A percentile compares a stretch with the other conserved stretches of the same genome.
Evolutionary conservation across 2,113 vertebrate genomes (phyloP).

Genomic region (Melozone crissalis): DNA sequence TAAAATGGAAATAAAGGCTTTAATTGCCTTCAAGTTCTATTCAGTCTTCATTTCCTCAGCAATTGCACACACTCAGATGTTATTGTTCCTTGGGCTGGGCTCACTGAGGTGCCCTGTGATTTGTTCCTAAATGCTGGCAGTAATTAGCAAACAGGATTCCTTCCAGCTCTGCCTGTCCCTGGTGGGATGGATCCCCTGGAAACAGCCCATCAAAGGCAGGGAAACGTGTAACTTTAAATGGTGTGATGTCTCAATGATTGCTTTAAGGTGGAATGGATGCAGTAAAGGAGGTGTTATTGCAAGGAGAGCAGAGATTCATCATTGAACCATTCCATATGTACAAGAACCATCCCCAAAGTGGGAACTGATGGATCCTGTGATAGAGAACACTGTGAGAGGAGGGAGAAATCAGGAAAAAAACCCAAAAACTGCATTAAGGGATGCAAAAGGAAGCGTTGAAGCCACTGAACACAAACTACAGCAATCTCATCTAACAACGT

Average conservation of each 20-base stretch:
- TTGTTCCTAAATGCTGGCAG: slow-evolving; percentile 8
- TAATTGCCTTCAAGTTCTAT: slow-evolving; percentile 57
- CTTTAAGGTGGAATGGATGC: neutral
- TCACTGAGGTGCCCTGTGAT: neutral
- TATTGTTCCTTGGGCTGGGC: neutral
- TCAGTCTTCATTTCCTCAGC: slow-evolving; percentile 23
- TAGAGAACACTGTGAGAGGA: neutral
- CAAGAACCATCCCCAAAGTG: neutral
- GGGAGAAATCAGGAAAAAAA: neutral
- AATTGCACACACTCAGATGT: slow-evolving; percentile 15
- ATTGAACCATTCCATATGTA: accelerated
- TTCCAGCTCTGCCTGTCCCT: neutral
- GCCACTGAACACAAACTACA: neutral
- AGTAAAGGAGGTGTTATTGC: neutral
- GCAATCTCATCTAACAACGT: neutral
- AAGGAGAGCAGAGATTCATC: neutral
- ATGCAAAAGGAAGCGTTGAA: neutral
- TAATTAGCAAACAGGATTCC: slow-evolving; percentile 6
- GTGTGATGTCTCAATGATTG: neutral
- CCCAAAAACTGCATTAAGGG: neutral
- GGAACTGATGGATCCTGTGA: neutral
- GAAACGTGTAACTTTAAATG: neutral
- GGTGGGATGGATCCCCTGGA: neutral
- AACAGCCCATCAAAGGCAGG: neutral
- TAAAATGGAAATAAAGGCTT: slow-evolving; percentile 50